Evolutionary conservation across 2,113 vertebrate species (phyloP), one percentile per base, ranked within the genome.

Genomic region (Chunga burmeisteri): DNA sequence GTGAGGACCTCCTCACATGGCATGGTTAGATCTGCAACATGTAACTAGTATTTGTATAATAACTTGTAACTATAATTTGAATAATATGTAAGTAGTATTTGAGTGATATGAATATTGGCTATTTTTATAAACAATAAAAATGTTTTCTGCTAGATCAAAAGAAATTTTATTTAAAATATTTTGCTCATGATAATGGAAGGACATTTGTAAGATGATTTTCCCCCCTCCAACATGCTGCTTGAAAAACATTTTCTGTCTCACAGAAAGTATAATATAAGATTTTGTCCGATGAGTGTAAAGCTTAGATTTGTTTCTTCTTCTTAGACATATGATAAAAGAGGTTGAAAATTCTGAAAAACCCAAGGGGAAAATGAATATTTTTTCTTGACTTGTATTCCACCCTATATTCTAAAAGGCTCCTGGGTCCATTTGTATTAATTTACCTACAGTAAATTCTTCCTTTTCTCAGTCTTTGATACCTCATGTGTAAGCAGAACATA

Each of bases 371-470:
- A 83, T 74, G 10, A 91, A 21, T 62, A 15, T 46, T 71, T 80
- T 94, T 96, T 87, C 62, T 81, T 86, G 81, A 66, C 47, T 89
- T 93, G 21, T 27, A 83, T 92, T 90, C 40, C 19, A 59, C 66
- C 71, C n/a, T 81, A 36, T 81, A 78, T 68, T 94, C 47, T 74
- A 50, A 94, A 94, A 88, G 21, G 34, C 47, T 95, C 8, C 70
- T 87, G 49, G 46, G 67, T 79, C 59, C 38, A 77, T 86, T 95
- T 95, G 86, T 50, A 90, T 94, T 95, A 85, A 94, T 92, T 92
- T 80, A 94, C 58, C 96, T 88, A 71, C 13, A 77, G 68, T 73
- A 86, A 77, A 23, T 65, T 88, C 84, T 82, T 63, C 17, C 34
- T 71, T 21, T 40, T 53, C 34, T 81, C 59, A 40, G 16, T 85